Percentiles rank a stretch among this genome's conserved stretches.
These are phyloP conservation scores for Drosophila austrosaltans DNA, from an alignment of 2,888 invertebrate species.

Conservation along the genomic window DNA sequence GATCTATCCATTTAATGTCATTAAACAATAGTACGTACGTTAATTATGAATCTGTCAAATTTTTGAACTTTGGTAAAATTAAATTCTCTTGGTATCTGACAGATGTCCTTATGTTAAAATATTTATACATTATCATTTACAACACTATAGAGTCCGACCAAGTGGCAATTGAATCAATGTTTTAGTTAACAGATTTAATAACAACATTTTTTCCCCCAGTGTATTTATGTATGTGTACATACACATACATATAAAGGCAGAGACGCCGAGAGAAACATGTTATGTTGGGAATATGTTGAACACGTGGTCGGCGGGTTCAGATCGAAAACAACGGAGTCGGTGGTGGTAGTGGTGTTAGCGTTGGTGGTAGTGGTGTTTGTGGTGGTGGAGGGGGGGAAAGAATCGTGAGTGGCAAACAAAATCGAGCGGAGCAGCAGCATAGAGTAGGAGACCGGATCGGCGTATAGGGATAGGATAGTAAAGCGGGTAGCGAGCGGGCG, in stretches of 20 bases:
- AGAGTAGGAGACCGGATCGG: not conserved
- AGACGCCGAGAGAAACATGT: constrained; percentile 58
- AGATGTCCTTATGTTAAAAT: no score
- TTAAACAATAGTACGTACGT: not conserved
- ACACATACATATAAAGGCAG: constrained; percentile 4
- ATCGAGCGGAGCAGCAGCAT: constrained; percentile 10
- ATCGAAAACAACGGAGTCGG: constrained; percentile 1
- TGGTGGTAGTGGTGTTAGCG: not conserved
- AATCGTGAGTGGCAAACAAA: constrained; percentile 44
- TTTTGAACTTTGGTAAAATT: no score
- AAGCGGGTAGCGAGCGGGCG: constrained; percentile 4
- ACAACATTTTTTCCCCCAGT: not conserved
- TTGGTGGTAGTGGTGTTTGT: not conserved
- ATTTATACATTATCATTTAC: no score
- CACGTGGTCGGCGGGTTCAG: constrained; percentile 58
- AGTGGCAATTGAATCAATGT: no score
- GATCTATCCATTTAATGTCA: not conserved
- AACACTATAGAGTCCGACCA: not conserved
- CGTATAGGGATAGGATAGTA: constrained; percentile 2
- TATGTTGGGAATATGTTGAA: constrained; percentile 76
- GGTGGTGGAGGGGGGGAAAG: not conserved
- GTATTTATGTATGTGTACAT: constrained; percentile 10
- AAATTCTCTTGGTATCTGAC: no score
- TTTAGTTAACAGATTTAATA: no score
- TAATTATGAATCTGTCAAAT: no score